phyloP scores from a whole-genome alignment of 2,888 invertebrate species.

The Lithosia quadra region DNA sequence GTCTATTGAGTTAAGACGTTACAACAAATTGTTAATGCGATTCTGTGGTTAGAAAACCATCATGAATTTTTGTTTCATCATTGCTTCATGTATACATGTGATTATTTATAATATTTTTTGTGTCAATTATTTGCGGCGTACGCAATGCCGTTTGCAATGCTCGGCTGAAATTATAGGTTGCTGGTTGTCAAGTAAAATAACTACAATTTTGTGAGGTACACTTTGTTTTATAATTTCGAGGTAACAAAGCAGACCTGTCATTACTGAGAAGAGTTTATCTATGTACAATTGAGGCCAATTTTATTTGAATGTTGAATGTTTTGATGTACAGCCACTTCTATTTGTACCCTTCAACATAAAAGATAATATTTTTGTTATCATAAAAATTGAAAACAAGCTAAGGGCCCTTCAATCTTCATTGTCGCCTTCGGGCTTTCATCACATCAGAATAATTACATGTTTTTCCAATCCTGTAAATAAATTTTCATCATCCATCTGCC shows the following conservation, averaged over 20 bases:
- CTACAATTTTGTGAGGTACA: constrained; percentile 23
- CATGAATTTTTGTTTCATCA: constrained; percentile 42
- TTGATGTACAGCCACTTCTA: not conserved
- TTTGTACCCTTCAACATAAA: not conserved
- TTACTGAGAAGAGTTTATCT: constrained; percentile 18
- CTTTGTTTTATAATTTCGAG: constrained; percentile 26
- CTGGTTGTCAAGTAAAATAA: constrained; percentile 25
- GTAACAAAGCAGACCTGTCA: constrained; percentile 18
- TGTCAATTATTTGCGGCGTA: constrained; percentile 35
- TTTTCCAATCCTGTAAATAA: not conserved
- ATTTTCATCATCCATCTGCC: too few relatives aligned
- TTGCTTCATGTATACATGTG: constrained; percentile 33
- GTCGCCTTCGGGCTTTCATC: not conserved
- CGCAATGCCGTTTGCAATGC: constrained; percentile 38
- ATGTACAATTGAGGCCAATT: constrained; percentile 14
- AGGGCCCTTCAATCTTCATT: not conserved
- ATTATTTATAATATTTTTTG: constrained; percentile 44
- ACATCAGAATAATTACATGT: not conserved
- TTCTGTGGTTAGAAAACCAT: constrained; percentile 44
- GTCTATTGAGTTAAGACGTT: constrained; percentile 46
- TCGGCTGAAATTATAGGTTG: constrained; percentile 30
- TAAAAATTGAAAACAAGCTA: not conserved
- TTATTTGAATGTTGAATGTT: constrained; percentile 10
- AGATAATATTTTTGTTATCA: not conserved
- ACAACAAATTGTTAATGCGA: constrained; percentile 47